Evolutionary conservation across 1,140 invertebrate species (phyloP), one percentile per base, ranked within the genome.

Genomic region (Subanguina moxae): DNA sequence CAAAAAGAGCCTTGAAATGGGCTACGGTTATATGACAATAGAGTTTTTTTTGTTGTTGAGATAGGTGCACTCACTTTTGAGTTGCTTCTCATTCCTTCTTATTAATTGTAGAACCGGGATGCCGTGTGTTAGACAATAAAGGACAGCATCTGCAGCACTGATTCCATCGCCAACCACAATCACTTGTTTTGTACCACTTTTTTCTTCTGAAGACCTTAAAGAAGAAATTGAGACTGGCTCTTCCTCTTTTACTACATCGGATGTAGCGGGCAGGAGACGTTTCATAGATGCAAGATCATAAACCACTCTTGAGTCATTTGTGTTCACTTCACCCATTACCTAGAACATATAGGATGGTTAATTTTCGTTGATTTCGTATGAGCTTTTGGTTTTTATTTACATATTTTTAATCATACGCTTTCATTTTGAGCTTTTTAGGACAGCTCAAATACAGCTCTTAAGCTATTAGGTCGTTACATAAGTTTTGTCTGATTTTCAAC

Each of bases 151-250:
- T 0, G 80, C 78, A 1, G 78, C 80, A 23, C 67, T 70, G 45
- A 80, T 80, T 64, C 78, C 78, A 58, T 80, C 78, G 0, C 78
- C 78, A 25, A 80, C 72, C 13, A 80, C 72, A 1, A 80, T 61
- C 1, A 80, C 76, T 38, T 65, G 48, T 38, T 38, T 38, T 38
- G 32, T 11, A 38, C 3, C 11, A 3, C 3, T 38, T 38, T 38
- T 38, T 38, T 38, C 32, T 38, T 38, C 32, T 38, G 32, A 11
- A 11, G 32, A 38, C 32, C 32, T 5, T 11, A 38, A 38, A 38
- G 32, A 38, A 11, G 32, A 21, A 52, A 52, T 23, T 68, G 30
- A n/a, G 56, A 42, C 48, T 59, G 46, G 27, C 45, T 64, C 45
- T 8, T 28, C 64, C 63, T 58, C 27, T 52, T 48, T 17, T 17